Evolutionary conservation across 2,888 invertebrate genomes (phyloP), one percentile per base, ranked within the genome.

Genomic region (Chaitophorus viminalis): DNA sequence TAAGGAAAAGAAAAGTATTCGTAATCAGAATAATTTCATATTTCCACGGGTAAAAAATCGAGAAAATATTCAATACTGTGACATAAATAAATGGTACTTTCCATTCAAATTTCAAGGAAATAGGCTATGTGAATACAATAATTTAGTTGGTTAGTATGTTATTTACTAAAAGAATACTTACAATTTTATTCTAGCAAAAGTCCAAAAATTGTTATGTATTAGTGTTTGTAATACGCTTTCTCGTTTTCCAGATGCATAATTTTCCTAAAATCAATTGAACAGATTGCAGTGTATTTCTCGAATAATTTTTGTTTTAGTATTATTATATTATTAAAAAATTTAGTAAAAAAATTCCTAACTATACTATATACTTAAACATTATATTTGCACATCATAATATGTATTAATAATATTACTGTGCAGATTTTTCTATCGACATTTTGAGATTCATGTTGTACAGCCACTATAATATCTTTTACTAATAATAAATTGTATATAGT

Each of bases 251-350:
- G 31, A 14, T 29, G 25, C 18, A 31, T n/a, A 1, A 3, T 31
- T 76, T 68, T 46, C 46, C 74, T 84, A 46, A 68, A 82, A 84
- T 39, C 9, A 75, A 76, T 21, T 68, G 65, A 46, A 14, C 3
- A 14, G 14, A 11, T 46, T 11, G 46, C 14, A 14, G 11, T 25
- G 0, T 39, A 75, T 29, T 11, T 46, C 46, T 39, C 29, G 9
- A 36, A 21, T 60, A 36, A 36, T 31, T 60, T 33, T 36, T 17
- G 33, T 60, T 36, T 3, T 54, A 78, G 36, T 39, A 54, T 54
- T 60, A 60, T 21, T 21, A 25, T 25, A 60, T 60, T 8, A 60
- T 60, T 52, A 52, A 52, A 52, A 52, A 52, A 8, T 3, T 11
- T 14, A 46, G 3, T 46, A 46, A 46, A 46, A 11, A 46, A 46